These are phyloP conservation scores for Ligdia adustata DNA, from an alignment of 2,888 invertebrate genomes.

Conservation along the genomic window DNA sequence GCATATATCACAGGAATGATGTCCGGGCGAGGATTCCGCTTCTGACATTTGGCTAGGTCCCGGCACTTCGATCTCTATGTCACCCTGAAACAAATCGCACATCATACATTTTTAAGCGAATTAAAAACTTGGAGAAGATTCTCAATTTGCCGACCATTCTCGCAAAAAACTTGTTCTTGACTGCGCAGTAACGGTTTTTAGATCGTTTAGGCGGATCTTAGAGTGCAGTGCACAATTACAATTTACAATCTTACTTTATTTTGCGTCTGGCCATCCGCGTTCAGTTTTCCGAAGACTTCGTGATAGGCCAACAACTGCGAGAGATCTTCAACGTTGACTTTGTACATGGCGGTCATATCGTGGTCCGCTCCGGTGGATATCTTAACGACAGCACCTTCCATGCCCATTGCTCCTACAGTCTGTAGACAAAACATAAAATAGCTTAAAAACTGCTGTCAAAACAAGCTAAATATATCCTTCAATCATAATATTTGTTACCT, in stretches of 20 bases:
- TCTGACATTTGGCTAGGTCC: constrained; percentile 83
- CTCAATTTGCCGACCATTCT: no score
- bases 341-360: constrained; percentile 92
- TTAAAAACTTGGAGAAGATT: no score
- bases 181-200: no score
- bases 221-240: no score
- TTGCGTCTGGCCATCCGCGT: constrained; percentile 64
- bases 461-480: no score
- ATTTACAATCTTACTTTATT: constrained; percentile 67
- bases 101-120: no score
- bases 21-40: constrained; percentile 86
- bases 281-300: constrained; percentile 87
- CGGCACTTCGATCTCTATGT: constrained; percentile 77
- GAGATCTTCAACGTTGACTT: constrained; percentile 92
- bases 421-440: constrained; percentile 35
- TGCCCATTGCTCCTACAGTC: constrained; percentile 74
- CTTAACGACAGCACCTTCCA: constrained; percentile 90
- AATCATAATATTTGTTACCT: no score
- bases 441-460: neutral
- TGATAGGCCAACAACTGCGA: constrained; percentile 93
- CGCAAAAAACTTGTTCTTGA: no score
- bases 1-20: constrained; percentile 92
- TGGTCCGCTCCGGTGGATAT: constrained; percentile 87
- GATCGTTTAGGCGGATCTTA: no score
- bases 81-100: constrained; percentile 58